phyloP scores from a whole-genome alignment of 37 sponge, comb jelly and placozoan species.

The Cladorhizidae sp. region DNA sequence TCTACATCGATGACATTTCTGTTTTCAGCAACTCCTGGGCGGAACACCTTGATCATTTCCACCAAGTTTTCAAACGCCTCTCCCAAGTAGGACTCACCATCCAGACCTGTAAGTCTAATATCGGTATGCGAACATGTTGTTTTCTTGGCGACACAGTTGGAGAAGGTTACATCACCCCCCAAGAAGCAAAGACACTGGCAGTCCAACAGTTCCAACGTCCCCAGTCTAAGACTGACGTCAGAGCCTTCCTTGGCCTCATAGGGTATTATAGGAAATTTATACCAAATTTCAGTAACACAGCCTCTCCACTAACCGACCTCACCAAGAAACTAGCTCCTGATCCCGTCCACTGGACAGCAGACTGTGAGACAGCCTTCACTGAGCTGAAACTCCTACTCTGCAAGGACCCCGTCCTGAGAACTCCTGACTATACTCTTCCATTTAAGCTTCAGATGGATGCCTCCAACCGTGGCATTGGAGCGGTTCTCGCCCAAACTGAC shows the following conservation, averaged over 20 bases:
- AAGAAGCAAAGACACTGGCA: neutral
- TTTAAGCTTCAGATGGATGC: constrained; percentile 46
- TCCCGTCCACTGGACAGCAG: constrained; percentile 27
- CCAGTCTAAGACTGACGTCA: neutral
- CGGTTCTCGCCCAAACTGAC: constrained; percentile 45
- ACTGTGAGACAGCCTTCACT: neutral
- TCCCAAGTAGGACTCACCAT: neutral
- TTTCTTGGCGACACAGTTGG: neutral
- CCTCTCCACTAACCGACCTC: constrained; percentile 36
- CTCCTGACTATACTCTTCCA: constrained; percentile 15
- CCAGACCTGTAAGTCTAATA: neutral
- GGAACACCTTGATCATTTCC: too few species aligned
- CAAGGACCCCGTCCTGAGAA: too few species aligned
- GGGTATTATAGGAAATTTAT: neutral
- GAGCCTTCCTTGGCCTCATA: neutral
- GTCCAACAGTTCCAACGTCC: neutral
- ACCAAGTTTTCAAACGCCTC: neutral
- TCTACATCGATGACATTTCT: too few species aligned
- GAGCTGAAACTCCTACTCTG: too few species aligned
- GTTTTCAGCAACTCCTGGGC: too few species aligned
- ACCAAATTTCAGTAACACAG: constrained; percentile 16
- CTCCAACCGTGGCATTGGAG: constrained; percentile 42
- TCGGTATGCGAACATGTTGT: neutral
- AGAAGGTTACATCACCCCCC: neutral
- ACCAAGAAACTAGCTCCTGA: constrained; percentile 3